Conservation (phyloP, 30 jellyfish, hydroid and myxozoan genomes). For the Clytia hemisphaerica region DNA sequence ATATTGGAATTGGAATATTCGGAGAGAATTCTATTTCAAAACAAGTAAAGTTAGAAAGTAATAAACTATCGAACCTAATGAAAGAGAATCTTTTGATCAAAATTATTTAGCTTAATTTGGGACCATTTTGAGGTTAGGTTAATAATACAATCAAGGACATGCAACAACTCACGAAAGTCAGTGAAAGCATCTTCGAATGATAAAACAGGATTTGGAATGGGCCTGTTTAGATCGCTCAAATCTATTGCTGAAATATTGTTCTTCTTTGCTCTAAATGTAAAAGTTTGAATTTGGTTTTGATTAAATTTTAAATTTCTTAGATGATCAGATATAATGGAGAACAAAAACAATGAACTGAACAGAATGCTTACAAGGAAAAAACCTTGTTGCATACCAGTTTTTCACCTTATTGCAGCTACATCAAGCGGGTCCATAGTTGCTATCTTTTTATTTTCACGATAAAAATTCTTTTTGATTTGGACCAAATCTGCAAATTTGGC, state of each 20-base stretch:
- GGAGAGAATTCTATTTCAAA: too few relatives aligned
- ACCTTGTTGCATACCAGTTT: not conserved
- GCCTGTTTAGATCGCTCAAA: slow-evolving; percentile 8
- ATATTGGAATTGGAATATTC: too few relatives aligned
- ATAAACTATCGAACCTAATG: too few relatives aligned
- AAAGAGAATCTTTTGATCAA: not conserved
- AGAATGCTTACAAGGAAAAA: too few relatives aligned
- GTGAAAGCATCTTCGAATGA: slow-evolving; percentile 83
- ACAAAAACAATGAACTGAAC: too few relatives aligned
- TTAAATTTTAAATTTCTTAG: not conserved
- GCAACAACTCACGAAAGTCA: slow-evolving; percentile 56
- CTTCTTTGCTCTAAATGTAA: slow-evolving; percentile 42
- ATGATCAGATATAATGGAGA: not conserved
- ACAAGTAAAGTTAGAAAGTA: too few relatives aligned
- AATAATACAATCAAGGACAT: not conserved
- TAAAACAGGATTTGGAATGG: slow-evolving; percentile 64
- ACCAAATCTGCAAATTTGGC: slow-evolving; percentile 48
- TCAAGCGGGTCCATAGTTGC: slow-evolving; percentile 40
- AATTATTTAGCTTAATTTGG: not conserved
- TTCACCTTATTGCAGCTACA: slow-evolving; percentile 73
- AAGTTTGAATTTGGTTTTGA: not conserved
- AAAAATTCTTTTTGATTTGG: slow-evolving; percentile 52
- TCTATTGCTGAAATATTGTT: slow-evolving; percentile 50
- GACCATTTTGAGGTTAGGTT: not conserved
- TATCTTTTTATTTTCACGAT: slow-evolving; percentile 46